These are phyloP conservation scores for Sinotaia quadrata DNA, from an alignment of 2,888 invertebrate species.

Conservation along the genomic window DNA sequence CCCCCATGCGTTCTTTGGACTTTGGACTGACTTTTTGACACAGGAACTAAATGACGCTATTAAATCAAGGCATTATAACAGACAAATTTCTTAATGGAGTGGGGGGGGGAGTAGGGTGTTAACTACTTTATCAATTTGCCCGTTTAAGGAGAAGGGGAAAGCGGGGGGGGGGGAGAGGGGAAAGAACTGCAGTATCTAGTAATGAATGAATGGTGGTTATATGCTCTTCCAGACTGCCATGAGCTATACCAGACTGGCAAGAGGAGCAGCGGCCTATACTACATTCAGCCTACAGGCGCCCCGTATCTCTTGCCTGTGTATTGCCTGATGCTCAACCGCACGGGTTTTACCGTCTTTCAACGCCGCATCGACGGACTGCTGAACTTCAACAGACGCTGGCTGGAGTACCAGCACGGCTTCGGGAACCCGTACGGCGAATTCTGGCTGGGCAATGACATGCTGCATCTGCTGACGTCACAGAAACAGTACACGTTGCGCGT, in stretches of 20 bases:
- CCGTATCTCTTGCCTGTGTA: slow-evolving; percentile 57
- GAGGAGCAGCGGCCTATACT: slow-evolving; percentile 60
- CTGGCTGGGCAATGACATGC: slow-evolving; percentile 67
- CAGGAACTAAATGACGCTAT: too few relatives aligned
- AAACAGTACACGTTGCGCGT: slow-evolving; percentile 63
- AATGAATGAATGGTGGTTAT: background rate
- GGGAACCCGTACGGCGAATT: slow-evolving; percentile 69
- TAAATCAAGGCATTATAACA: too few relatives aligned
- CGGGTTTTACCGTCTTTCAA: slow-evolving; percentile 66
- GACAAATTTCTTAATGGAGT: too few relatives aligned
- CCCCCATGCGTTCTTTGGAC: too few relatives aligned
- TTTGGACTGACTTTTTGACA: too few relatives aligned
- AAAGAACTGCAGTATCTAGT: background rate
- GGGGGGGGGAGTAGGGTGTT: too few relatives aligned
- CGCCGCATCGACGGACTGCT: slow-evolving; percentile 65
- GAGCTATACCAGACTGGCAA: slow-evolving; percentile 59
- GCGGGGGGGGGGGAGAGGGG: background rate
- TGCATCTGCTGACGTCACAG: slow-evolving; percentile 59
- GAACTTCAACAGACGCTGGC: slow-evolving; percentile 65
- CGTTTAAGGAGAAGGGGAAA: too few relatives aligned
- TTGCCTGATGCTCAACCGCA: slow-evolving; percentile 65
- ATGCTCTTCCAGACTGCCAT: slow-evolving; percentile 63
- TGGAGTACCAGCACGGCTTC: slow-evolving; percentile 69
- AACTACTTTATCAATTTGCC: too few relatives aligned
- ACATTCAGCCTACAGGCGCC: slow-evolving; percentile 53